Percentiles rank a stretch among this genome's conserved stretches.
Evolutionary conservation across 1,140 invertebrate genomes (phyloP).

Genomic region (Uloborus diversus): DNA sequence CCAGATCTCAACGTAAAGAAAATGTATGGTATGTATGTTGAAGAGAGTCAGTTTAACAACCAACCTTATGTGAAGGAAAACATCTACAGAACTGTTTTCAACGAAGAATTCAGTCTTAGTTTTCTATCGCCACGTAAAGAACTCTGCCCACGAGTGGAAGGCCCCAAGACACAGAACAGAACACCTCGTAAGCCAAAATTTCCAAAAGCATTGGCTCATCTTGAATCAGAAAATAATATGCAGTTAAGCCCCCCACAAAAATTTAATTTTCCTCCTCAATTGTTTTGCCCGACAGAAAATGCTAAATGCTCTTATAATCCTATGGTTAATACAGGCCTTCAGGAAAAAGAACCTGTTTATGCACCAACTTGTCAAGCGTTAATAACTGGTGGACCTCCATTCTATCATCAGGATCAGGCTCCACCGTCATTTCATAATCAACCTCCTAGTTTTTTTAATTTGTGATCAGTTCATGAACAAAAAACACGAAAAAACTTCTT

Average conservation of each 20-base stretch:
- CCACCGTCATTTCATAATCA: slow-evolving; percentile 45
- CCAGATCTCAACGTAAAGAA: slow-evolving; percentile 46
- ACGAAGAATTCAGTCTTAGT: slow-evolving; percentile 39
- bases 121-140: slow-evolving; percentile 41
- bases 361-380: slow-evolving; percentile 16
- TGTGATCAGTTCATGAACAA: slow-evolving; percentile 10
- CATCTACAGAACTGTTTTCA: slow-evolving; percentile 43
- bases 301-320: slow-evolving; percentile 48
- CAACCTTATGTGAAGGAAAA: slow-evolving; percentile 43
- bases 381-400: slow-evolving; percentile 16
- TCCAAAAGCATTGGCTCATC: not conserved
- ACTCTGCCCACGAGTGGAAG: not conserved
- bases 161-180: not conserved
- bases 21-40: slow-evolving; percentile 43
- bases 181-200: slow-evolving; percentile 16
- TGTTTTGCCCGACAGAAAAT: slow-evolving; percentile 42
- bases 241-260: slow-evolving; percentile 28
- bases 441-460: slow-evolving; percentile 47
- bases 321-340: slow-evolving; percentile 18
- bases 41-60: slow-evolving; percentile 42
- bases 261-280: slow-evolving; percentile 25
- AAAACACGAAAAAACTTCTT: too few species aligned
- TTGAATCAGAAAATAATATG: slow-evolving; percentile 16
- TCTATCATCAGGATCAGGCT: slow-evolving; percentile 44
- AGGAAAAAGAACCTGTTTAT: slow-evolving; percentile 46